Conservation (phyloP, 1,140 invertebrate species). For the Archegozetes longisetosus region DNA sequence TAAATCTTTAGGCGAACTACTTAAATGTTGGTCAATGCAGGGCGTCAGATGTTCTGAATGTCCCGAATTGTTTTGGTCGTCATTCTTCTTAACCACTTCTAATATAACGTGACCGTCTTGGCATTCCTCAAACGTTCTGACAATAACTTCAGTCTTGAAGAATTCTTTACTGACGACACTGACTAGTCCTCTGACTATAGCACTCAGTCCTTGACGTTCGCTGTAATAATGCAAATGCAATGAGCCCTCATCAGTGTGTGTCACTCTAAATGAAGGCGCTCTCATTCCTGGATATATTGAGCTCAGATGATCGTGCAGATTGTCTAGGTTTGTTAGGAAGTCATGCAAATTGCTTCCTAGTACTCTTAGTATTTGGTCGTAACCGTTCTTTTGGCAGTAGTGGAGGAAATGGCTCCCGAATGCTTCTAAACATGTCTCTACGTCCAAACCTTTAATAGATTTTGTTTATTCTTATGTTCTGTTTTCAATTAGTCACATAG, state of each 20-base stretch:
- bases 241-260: conserved; percentile 23
- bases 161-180: conserved; percentile 26
- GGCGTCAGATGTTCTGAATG: conserved; percentile 2
- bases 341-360: conserved; percentile 60
- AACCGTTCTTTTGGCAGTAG: conserved; percentile 25
- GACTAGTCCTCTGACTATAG: conserved; percentile 29
- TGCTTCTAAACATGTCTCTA: conserved; percentile 26
- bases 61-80: conserved; percentile 3
- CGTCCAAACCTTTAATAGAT: conserved; percentile 20
- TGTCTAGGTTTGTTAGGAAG: conserved; percentile 68
- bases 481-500: too few relatives aligned
- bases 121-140: background rate
- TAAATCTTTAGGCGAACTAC: conserved; percentile 18
- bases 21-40: conserved; percentile 8
- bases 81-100: conserved; percentile 12
- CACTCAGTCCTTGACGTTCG: conserved; percentile 27
- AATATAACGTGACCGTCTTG: conserved; percentile 6
- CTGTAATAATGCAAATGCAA: conserved; percentile 32
- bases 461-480: too few relatives aligned
- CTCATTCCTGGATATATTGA: conserved; percentile 26
- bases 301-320: conserved; percentile 51
- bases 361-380: conserved; percentile 53
- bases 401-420: conserved; percentile 30
- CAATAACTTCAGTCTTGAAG: conserved; percentile 28
- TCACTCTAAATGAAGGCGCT: conserved; percentile 32